Conservation (phyloP, 1,140 invertebrate genomes). For the Araneus ventricosus region DNA sequence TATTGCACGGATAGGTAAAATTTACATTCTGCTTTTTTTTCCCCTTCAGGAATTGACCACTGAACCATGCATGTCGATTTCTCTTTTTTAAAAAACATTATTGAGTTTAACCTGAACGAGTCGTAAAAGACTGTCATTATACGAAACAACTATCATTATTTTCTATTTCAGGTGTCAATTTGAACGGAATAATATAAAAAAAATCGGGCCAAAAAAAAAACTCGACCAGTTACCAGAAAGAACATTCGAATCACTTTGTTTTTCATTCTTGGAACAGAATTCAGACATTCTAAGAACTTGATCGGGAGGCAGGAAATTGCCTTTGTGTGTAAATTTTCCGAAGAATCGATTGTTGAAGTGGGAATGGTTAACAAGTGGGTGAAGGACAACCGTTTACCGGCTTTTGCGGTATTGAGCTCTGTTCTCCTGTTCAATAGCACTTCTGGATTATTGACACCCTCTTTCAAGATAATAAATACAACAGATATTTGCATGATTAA, state of each 20-base stretch:
- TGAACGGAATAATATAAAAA: not conserved
- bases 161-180: not conserved
- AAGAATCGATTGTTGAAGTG: not conserved
- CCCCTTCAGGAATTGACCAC: too few species aligned
- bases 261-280: not conserved
- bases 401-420: not conserved
- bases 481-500: too few species aligned
- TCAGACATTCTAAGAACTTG: not conserved
- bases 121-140: not conserved
- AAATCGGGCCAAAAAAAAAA: too few species aligned
- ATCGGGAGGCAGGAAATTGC: not conserved
- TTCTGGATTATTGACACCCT: not conserved
- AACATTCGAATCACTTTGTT: not conserved
- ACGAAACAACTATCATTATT: not conserved
- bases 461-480: too few species aligned
- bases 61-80: too few species aligned
- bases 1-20: too few species aligned
- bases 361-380: constrained; percentile 17
- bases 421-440: not conserved
- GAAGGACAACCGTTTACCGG: not conserved
- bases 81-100: too few species aligned
- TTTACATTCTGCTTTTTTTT: too few species aligned
- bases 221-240: too few species aligned
- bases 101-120: too few species aligned
- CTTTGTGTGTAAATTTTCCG: not conserved